Evolutionary conservation across 2,113 vertebrate species (phyloP), one percentile per base, ranked within the genome.

Genomic region (Chaetodon trifascialis): DNA sequence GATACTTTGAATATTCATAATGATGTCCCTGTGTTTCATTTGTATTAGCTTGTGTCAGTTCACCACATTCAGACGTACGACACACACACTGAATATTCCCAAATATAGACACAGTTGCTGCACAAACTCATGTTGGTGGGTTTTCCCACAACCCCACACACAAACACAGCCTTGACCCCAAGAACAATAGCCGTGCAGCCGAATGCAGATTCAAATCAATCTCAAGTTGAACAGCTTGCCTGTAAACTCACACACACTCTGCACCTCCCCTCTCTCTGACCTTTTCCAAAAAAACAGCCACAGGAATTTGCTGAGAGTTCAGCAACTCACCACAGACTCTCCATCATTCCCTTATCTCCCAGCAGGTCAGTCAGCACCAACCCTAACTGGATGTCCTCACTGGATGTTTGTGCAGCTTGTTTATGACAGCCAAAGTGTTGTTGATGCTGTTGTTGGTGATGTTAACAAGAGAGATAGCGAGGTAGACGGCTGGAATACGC

Each of bases 331-430:
- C 69, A 66, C 71, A 80, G 83, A 58, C 77, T 64, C 82, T 91
- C 85, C 85, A 86, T 91, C 82, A 88, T 87, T 76, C 75, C 80
- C 88, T 91, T 90, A 91, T 92, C 90, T 93, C 85, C 74, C 88
- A 79, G 60, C 73, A 88, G 91, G 89, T 88, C 89, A 73, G 79
- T 70, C 76, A 82, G 84, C 83, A 80, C 74, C 76, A 74, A 88
- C 81, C 83, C 84, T 89, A 81, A 89, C 84, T 85, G 80, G 60
- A 80, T 79, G 85, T 92, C 81, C 87, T 86, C 74, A 69, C 77
- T 73, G 86, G 89, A 93, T 93, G 92, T 92, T 94, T 94, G 92
- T 86, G 89, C 85, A 92, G 84, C 89, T 89, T 93, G 93, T 95
- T 95, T 94, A 94, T 94, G 89, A 93, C 90, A 92, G 83, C 83